phyloP scores from a whole-genome alignment of 2,113 vertebrate genomes.

The Mungos mungo region DNA sequence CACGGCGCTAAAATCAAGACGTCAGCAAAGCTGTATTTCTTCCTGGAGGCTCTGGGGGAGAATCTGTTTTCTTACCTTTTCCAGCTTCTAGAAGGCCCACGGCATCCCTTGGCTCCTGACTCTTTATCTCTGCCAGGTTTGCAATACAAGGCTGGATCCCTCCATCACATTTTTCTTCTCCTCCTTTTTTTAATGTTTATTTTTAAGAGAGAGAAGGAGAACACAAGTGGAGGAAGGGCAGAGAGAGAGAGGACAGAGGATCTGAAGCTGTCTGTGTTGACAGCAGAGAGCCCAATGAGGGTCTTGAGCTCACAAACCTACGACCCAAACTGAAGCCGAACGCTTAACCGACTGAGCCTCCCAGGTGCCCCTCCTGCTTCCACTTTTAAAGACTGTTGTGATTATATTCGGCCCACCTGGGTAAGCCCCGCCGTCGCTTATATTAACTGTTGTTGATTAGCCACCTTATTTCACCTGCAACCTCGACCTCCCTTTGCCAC shows the following conservation, averaged over 20 bases:
- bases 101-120: too few species aligned
- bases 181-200: too few species aligned
- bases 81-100: background rate
- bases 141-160: accelerated
- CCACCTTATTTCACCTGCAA: background rate
- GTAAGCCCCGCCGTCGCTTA: accelerated
- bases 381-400: background rate
- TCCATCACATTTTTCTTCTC: too few species aligned
- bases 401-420: background rate
- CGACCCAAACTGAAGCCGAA: too few species aligned
- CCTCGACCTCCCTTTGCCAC: background rate
- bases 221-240: too few species aligned
- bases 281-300: too few species aligned
- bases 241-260: too few species aligned
- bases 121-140: background rate
- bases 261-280: too few species aligned
- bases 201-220: too few species aligned
- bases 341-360: too few species aligned
- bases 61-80: background rate
- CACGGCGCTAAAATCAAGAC: background rate
- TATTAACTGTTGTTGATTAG: background rate
- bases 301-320: too few species aligned
- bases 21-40: background rate
- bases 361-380: background rate
- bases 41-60: background rate